phyloP scores from a whole-genome alignment of 2,113 vertebrate species.

The Triplophysa tibetana region DNA sequence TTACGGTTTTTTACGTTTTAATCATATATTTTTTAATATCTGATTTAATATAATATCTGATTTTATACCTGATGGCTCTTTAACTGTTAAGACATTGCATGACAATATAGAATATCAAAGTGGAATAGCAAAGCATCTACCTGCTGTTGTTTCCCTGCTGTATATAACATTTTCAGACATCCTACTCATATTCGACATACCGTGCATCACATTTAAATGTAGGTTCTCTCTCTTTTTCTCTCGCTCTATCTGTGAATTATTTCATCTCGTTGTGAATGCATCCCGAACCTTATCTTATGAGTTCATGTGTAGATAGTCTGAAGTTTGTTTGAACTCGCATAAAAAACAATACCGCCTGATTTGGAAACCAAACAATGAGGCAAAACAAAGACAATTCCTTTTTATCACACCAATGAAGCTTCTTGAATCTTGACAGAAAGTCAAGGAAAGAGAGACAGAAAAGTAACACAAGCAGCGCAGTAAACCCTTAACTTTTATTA shows the following conservation, averaged over 20 bases:
- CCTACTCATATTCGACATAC: too few relatives aligned
- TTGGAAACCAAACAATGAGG: conserved; percentile 51
- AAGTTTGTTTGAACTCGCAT: conserved; percentile 64
- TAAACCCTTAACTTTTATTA: conserved; percentile 15
- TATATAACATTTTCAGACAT: too few relatives aligned
- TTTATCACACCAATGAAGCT: conserved; percentile 34
- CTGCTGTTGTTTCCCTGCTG: too few relatives aligned
- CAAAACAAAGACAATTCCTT: conserved; percentile 58
- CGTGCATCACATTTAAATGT: not conserved
- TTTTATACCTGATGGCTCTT: too few relatives aligned
- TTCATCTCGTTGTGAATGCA: conserved; percentile 35
- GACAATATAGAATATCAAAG: too few relatives aligned
- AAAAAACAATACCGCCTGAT: conserved; percentile 50
- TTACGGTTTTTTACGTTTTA: too few relatives aligned
- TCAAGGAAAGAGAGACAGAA: not conserved
- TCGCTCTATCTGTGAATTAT: conserved; percentile 35
- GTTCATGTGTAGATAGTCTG: conserved; percentile 35
- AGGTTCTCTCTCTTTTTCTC: not conserved
- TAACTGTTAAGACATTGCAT: too few relatives aligned
- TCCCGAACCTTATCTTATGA: conserved; percentile 29
- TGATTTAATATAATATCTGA: too few relatives aligned
- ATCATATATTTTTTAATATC: too few relatives aligned
- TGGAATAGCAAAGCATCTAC: too few relatives aligned
- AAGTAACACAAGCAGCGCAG: not conserved
- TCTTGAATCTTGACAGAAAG: conserved; percentile 25